phyloP scores from a whole-genome alignment of 2,113 vertebrate species.

The Podocnemis expansa region DNA sequence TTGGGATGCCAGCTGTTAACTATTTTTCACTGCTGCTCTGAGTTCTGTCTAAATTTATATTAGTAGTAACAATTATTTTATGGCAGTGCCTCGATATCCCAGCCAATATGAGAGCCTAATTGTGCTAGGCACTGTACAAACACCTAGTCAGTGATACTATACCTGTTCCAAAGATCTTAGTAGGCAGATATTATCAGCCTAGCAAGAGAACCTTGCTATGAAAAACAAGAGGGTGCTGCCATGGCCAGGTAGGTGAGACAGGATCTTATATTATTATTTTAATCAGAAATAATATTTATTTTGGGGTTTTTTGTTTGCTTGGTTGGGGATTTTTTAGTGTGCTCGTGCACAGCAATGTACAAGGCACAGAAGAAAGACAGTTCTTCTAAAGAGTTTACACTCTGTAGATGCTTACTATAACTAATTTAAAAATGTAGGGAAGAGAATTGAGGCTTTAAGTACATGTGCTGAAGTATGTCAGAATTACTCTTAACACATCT shows the following conservation, averaged over 20 bases:
- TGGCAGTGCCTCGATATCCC: neutral
- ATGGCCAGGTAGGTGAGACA: neutral
- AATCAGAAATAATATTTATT: neutral
- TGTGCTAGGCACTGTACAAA: neutral
- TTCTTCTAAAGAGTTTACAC: neutral
- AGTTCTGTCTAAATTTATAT: neutral
- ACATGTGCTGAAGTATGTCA: neutral
- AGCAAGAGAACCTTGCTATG: too few relatives aligned
- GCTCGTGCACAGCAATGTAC: neutral
- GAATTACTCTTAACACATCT: neutral
- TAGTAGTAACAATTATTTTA: neutral
- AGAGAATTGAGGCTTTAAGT: neutral
- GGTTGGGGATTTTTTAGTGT: too few relatives aligned
- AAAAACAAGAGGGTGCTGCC: too few relatives aligned
- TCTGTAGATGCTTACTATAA: neutral
- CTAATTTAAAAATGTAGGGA: rapidly evolving
- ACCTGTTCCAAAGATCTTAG: neutral
- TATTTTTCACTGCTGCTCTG: rapidly evolving
- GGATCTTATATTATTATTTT: neutral
- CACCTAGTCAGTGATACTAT: too few relatives aligned
- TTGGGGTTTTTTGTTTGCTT: too few relatives aligned
- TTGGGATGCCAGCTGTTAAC: rapidly evolving
- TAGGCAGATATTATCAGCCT: neutral
- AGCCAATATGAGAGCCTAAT: neutral
- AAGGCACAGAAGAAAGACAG: neutral